Percentiles rank a stretch among this genome's conserved stretches.
Conservation (phyloP, 2,888 invertebrate species). For the Orthonevra nobilis region DNA sequence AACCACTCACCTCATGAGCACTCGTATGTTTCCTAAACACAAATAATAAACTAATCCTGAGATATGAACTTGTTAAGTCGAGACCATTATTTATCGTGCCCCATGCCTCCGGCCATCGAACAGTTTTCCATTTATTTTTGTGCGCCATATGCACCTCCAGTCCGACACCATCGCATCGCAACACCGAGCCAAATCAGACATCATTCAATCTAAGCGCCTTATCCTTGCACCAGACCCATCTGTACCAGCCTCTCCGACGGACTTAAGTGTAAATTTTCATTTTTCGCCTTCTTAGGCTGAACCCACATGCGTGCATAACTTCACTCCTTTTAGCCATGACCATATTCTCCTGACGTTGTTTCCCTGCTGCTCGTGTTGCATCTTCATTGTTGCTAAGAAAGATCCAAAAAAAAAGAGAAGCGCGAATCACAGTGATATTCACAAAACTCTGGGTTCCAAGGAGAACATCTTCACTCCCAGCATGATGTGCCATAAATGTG, state of each 20-base stretch:
- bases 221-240: conserved; percentile 51
- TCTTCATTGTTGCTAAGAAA: conserved; percentile 47
- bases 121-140: conserved; percentile 68
- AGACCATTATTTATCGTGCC: conserved; percentile 69
- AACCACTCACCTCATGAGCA: conserved; percentile 7
- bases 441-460: conserved; percentile 35
- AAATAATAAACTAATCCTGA: conserved; percentile 68
- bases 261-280: conserved; percentile 59
- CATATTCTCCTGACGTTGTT: conserved; percentile 41
- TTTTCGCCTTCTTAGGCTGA: conserved; percentile 52
- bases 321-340: conserved; percentile 38
- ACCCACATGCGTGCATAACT: conserved; percentile 24
- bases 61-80: conserved; percentile 70
- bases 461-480: conserved; percentile 79
- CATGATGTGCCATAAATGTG: conserved; percentile 79
- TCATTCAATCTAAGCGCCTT: conserved; percentile 71
- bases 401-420: conserved; percentile 21
- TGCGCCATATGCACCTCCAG: conserved; percentile 18
- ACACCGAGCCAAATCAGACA: conserved; percentile 51
- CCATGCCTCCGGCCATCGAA: conserved; percentile 67
- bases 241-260: conserved; percentile 18
- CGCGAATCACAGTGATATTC: conserved; percentile 46
- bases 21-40: conserved; percentile 57
- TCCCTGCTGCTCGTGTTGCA: conserved; percentile 50
- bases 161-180: conserved; percentile 25